A percentile compares a stretch with the other conserved stretches of the same genome.
These are phyloP conservation scores for Synanthedon andrenaeformis DNA, from an alignment of 2,888 invertebrate genomes.

Conservation along the genomic window DNA sequence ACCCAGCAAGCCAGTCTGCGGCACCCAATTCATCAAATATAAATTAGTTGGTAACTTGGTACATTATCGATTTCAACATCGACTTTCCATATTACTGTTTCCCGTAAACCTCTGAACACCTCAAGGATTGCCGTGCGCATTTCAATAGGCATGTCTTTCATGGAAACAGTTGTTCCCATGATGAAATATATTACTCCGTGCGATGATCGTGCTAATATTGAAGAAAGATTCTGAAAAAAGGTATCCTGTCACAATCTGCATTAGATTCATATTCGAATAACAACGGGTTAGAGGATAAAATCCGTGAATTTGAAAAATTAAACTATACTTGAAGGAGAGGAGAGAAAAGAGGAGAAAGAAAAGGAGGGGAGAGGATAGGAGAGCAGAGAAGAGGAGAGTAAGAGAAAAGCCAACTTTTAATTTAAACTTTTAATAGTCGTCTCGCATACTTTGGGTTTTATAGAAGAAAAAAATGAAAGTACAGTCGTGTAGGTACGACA, in stretches of 20 bases:
- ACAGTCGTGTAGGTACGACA: no score
- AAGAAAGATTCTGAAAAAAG: constrained; percentile 5
- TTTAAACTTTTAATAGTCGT: no score
- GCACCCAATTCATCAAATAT: constrained; percentile 7
- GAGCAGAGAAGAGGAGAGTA: no score
- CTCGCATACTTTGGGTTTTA: no score
- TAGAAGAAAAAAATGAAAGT: no score
- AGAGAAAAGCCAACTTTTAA: no score
- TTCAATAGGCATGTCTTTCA: constrained; percentile 2
- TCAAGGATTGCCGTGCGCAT: constrained; percentile 2
- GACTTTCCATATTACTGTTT: constrained; percentile 9
- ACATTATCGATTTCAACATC: constrained; percentile 4
- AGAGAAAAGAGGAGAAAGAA: no score
- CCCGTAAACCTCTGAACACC: constrained; percentile 6
- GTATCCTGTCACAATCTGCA: background rate
- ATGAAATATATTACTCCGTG: constrained; percentile 9
- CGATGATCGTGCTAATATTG: constrained; percentile 5
- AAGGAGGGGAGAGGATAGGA: no score
- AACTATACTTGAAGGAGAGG: background rate
- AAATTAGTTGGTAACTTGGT: constrained; percentile 5
- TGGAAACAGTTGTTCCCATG: constrained; percentile 5
- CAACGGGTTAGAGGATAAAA: background rate
- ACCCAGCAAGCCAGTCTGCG: constrained; percentile 8
- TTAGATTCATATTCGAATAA: background rate
- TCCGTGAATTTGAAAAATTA: background rate